Evolutionary conservation across 2,888 invertebrate genomes (phyloP).

Genomic region (Dicyrtomina minuta): DNA sequence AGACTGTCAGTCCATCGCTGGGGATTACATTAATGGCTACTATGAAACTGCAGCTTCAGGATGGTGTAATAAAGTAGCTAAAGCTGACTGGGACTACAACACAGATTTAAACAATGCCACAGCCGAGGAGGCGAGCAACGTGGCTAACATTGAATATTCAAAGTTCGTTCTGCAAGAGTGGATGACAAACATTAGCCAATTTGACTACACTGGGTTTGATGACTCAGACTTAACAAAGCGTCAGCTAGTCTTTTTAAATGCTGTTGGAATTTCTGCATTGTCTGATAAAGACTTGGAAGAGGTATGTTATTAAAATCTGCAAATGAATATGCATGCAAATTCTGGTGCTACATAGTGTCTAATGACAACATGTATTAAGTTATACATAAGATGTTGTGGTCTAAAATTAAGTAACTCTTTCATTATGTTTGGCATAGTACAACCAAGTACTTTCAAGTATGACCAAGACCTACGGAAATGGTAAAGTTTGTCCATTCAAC

Average conservation of each 20-base stretch:
- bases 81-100: constrained; percentile 57
- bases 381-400: background rate
- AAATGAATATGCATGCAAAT: background rate
- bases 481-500: constrained; percentile 67
- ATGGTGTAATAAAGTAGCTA: constrained; percentile 56
- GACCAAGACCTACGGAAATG: constrained; percentile 74
- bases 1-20: constrained; percentile 19
- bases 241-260: constrained; percentile 71
- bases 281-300: constrained; percentile 72
- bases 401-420: background rate
- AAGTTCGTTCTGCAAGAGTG: constrained; percentile 42
- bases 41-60: constrained; percentile 16
- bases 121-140: constrained; percentile 32
- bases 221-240: constrained; percentile 61
- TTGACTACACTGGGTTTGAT: constrained; percentile 37
- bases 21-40: constrained; percentile 16
- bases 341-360: background rate
- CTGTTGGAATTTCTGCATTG: constrained; percentile 71
- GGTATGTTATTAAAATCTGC: constrained; percentile 60
- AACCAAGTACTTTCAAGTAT: constrained; percentile 63
- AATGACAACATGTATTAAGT: background rate
- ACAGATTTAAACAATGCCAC: constrained; percentile 55
- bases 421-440: constrained; percentile 52
- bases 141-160: constrained; percentile 37
- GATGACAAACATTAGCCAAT: constrained; percentile 40